phyloP scores from a whole-genome alignment of 2,888 invertebrate species.

The Ormia ochracea region DNA sequence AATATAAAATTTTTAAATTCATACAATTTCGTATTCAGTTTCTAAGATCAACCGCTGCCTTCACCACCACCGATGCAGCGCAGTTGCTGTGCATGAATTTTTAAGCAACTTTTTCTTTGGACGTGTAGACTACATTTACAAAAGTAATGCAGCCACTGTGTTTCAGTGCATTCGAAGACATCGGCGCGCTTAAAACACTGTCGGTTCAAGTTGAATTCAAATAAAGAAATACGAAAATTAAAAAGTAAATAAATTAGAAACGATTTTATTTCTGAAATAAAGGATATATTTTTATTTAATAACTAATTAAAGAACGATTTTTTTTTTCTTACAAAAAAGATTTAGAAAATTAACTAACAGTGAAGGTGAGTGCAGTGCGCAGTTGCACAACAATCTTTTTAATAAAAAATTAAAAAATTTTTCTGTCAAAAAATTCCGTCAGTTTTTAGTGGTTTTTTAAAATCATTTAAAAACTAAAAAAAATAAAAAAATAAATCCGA shows the following conservation, averaged over 20 bases:
- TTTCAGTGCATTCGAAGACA: constrained; percentile 73
- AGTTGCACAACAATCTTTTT: too few relatives aligned
- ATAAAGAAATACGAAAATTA: neutral
- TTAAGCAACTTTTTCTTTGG: constrained; percentile 30
- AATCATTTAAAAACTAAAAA: too few relatives aligned
- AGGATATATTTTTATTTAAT: neutral
- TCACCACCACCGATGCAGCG: neutral
- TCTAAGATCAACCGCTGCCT: neutral
- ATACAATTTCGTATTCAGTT: neutral
- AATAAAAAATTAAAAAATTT: too few relatives aligned
- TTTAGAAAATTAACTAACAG: neutral
- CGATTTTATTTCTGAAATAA: neutral
- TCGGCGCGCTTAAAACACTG: constrained; percentile 67
- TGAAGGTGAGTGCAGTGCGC: too few relatives aligned
- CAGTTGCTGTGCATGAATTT: constrained; percentile 4
- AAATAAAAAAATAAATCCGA: too few relatives aligned
- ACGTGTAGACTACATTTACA: constrained; percentile 68
- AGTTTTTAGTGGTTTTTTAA: too few relatives aligned
- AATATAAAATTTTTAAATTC: neutral
- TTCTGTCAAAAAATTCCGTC: too few relatives aligned
- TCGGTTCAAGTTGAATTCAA: constrained; percentile 29
- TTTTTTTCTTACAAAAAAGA: neutral
- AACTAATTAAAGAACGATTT: neutral
- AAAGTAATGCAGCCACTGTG: constrained; percentile 71
- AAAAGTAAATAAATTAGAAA: neutral